phyloP scores from a whole-genome alignment of 2,888 invertebrate genomes.

The Troglohyphantes excavatus region DNA sequence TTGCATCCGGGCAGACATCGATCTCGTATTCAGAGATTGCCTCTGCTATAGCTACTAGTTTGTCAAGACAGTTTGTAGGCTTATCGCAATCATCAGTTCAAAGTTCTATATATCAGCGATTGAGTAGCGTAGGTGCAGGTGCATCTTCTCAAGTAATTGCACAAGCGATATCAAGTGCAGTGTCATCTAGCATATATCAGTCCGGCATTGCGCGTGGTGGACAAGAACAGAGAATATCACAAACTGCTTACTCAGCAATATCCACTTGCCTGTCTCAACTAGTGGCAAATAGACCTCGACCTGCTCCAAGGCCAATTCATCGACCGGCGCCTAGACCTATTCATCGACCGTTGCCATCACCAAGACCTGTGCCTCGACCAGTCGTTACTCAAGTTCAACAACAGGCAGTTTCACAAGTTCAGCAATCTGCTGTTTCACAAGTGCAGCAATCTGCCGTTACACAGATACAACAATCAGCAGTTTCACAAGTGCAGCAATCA shows the following conservation, averaged over 20 bases:
- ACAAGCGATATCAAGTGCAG: background rate
- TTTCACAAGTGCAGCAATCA: background rate
- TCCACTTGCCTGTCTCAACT: background rate
- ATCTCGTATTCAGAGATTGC: background rate
- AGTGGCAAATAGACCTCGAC: background rate
- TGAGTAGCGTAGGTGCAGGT: background rate
- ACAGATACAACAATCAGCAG: background rate
- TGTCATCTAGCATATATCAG: background rate
- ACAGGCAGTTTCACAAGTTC: background rate
- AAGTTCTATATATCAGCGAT: background rate
- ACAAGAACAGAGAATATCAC: background rate
- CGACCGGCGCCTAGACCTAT: background rate
- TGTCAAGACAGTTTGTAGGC: background rate
- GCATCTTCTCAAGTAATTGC: background rate
- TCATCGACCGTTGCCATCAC: no score
- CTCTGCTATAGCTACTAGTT: background rate
- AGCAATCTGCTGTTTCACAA: no score
- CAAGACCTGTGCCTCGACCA: background rate
- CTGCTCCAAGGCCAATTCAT: background rate
- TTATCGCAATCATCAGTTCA: background rate
- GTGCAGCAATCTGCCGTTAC: background rate
- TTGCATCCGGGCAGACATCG: background rate
- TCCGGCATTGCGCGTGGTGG: background rate
- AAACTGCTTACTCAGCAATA: background rate
- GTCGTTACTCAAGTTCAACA: background rate